phyloP scores from a whole-genome alignment of 1,140 invertebrate genomes.

The Vanessa tameamea region DNA sequence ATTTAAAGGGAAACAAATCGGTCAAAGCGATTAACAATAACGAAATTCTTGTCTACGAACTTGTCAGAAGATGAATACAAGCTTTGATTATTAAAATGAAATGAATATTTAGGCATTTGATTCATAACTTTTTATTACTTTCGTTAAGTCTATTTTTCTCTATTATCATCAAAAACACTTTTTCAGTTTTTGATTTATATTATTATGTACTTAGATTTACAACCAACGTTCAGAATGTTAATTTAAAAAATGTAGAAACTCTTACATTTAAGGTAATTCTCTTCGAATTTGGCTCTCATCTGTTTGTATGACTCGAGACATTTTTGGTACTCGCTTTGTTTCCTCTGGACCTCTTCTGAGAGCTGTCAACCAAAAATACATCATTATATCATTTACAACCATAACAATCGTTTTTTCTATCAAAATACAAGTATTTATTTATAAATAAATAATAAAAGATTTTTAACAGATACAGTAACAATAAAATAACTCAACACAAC shows the following conservation, averaged over 20 bases:
- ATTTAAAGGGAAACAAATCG: conserved; percentile 13
- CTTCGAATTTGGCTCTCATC: conserved; percentile 90
- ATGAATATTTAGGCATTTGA: not conserved
- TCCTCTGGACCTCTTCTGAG: conserved; percentile 88
- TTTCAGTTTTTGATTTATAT: no score
- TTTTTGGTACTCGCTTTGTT: conserved; percentile 92
- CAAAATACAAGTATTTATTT: no score
- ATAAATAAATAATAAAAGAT: no score
- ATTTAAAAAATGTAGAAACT: conserved; percentile 44
- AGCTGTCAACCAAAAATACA: conserved; percentile 80
- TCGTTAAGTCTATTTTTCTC: no score
- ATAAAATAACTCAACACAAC: no score
- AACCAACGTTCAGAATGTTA: not conserved
- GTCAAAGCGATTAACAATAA: not conserved
- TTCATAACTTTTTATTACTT: no score
- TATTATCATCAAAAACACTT: no score
- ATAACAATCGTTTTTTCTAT: not conserved
- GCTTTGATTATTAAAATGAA: not conserved
- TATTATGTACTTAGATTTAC: not conserved
- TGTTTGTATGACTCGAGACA: conserved; percentile 91
- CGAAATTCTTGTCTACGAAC: not conserved
- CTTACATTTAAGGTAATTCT: conserved; percentile 92
- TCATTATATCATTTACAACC: not conserved
- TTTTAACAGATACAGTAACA: no score
- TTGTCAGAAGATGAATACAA: not conserved